Evolutionary conservation across 2,888 invertebrate genomes (phyloP).

Genomic region (Pelosia muscerda): DNA sequence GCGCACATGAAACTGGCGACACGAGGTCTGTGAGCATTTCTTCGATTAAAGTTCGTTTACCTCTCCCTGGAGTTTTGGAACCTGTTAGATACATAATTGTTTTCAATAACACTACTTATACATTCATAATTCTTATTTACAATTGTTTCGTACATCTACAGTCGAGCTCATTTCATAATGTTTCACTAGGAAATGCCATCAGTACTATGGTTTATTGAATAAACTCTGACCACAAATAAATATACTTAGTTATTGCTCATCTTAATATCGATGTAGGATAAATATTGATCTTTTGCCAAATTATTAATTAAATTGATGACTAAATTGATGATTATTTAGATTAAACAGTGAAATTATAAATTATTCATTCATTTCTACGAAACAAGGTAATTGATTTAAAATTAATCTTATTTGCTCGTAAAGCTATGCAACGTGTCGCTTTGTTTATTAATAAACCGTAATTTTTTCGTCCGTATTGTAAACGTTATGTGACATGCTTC

Average conservation of each 20-base stretch:
- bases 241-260: constrained; percentile 8
- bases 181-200: neutral
- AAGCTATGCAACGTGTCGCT: neutral
- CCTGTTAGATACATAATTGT: constrained; percentile 27
- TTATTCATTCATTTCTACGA: neutral
- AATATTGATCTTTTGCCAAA: constrained; percentile 58
- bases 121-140: constrained; percentile 19
- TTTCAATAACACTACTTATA: constrained; percentile 20
- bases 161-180: neutral
- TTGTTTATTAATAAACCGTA: neutral
- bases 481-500: neutral
- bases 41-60: constrained; percentile 53
- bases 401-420: too few relatives aligned
- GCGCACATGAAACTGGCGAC: constrained; percentile 56
- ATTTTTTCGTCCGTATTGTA: neutral
- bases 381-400: too few relatives aligned
- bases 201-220: neutral
- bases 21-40: constrained; percentile 50
- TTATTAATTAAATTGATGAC: constrained; percentile 43
- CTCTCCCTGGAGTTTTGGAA: constrained; percentile 25
- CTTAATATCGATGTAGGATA: constrained; percentile 26
- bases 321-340: constrained; percentile 20
- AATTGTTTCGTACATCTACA: constrained; percentile 22
- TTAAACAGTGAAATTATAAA: constrained; percentile 17
- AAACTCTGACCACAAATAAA: neutral